These are phyloP conservation scores for Procambarus virginalis DNA, from an alignment of 1,140 invertebrate genomes.

Conservation along the genomic window DNA sequence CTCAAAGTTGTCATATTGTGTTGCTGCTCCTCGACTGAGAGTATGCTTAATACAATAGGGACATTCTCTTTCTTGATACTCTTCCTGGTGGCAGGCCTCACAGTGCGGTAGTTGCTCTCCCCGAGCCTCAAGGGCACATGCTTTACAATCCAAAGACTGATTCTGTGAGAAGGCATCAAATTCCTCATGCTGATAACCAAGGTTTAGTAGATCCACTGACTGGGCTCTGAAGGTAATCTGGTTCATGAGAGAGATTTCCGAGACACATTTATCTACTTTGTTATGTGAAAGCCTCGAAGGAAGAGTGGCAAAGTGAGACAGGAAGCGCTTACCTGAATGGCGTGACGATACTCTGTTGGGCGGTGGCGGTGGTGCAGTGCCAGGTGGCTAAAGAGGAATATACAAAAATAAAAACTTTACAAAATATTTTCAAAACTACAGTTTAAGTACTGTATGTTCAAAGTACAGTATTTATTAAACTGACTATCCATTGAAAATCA, in stretches of 20 bases:
- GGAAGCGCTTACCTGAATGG: slow-evolving; percentile 41
- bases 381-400: slow-evolving; percentile 24
- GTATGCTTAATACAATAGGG: slow-evolving; percentile 21
- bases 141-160: slow-evolving; percentile 41
- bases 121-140: slow-evolving; percentile 33
- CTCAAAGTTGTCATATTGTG: background rate
- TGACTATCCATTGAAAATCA: too few relatives aligned
- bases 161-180: background rate
- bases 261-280: background rate
- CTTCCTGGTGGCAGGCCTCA: slow-evolving; percentile 11
- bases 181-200: background rate
- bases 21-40: slow-evolving; percentile 10
- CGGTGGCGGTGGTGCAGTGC: slow-evolving; percentile 34
- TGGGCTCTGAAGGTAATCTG: background rate
- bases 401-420: background rate
- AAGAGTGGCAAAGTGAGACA: slow-evolving; percentile 27
- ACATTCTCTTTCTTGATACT: slow-evolving; percentile 20
- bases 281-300: slow-evolving; percentile 32
- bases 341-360: slow-evolving; percentile 46
- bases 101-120: slow-evolving; percentile 1
- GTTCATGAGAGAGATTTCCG: background rate
- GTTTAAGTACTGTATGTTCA: background rate
- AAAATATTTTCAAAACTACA: background rate
- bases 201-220: slow-evolving; percentile 28
- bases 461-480: too few relatives aligned